Evolutionary conservation across 2,888 invertebrate species (phyloP).

Genomic region (Pachymerium ferrugineum): DNA sequence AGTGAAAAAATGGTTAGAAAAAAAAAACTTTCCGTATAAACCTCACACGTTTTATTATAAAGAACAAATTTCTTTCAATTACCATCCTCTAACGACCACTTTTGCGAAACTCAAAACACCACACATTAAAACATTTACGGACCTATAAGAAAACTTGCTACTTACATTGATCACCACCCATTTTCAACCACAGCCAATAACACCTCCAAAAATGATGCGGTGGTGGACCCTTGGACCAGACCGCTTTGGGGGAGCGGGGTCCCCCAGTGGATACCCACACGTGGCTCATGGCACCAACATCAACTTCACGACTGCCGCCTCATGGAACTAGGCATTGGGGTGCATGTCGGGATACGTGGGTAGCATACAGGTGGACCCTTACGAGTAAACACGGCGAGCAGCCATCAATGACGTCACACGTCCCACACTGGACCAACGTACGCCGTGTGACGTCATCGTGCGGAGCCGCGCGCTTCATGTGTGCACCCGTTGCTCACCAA

Average conservation of each 20-base stretch:
- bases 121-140: not conserved
- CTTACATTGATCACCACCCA: not conserved
- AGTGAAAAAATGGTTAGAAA: no score
- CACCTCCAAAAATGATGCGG: not conserved
- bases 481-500: not conserved
- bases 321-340: not conserved
- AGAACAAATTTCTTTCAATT: no score
- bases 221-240: not conserved
- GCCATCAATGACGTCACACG: conserved; percentile 8
- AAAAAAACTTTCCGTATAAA: no score
- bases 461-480: not conserved
- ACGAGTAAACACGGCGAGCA: not conserved
- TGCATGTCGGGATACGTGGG: conserved; percentile 1
- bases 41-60: no score
- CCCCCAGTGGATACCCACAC: not conserved
- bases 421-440: not conserved
- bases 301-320: not conserved
- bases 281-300: conserved; percentile 6
- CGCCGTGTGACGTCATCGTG: not conserved
- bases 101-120: not conserved
- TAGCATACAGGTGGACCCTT: not conserved
- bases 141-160: not conserved
- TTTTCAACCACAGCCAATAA: not conserved
- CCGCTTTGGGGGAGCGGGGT: not conserved
- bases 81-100: no score